Base-by-base conservation (phyloP, 92 coral and sea anemone species). In the Porites evermanni region DNA sequence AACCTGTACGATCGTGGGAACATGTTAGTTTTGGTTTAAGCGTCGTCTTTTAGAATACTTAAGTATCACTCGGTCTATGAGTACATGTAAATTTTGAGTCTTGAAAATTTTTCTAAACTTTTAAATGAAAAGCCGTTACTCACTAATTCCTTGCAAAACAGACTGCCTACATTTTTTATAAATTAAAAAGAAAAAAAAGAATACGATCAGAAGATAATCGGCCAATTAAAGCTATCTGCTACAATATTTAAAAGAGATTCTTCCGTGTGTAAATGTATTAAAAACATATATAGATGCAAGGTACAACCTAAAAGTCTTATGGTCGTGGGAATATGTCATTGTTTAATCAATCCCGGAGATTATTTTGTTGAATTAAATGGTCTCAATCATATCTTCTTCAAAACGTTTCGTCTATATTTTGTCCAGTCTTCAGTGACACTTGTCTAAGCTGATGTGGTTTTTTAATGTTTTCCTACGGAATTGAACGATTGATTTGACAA, bases 281-380 rank as follows among this genome's bases (percentile, higher is more conserved):
- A 72, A 51, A 67, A 11, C 12, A 53, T 16, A 52, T 53, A 20
- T 2, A 54, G 54, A 56, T 56, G 2, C 13, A 56, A 11, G 8
- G 61, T 10, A 56, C 12, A 56, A 56, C 14, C 3, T 56, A 38
- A 58, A 19, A 51, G n/a, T 50, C 71, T 66, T 17, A 2, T 67
- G 69, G 78, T 8, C 86, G 86, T 81, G 86, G 86, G 78, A 81
- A 81, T 53, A 29, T 60, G 75, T 54, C 47, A 19, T 2, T 74
- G 78, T 74, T 74, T 53, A 74, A 74, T 21, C 51, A 54, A 67
- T 7, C 17, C 85, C 19, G 26, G 24, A 11, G 19, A 2, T 69
- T 54, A 47, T 24, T 53, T 26, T n/a, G 17, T 24, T 81, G 26
- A 7, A 26, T n/a, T 67, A 6, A 23, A 24, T n/a, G 38, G 17